Base-by-base conservation (phyloP, 2,797 vertebrate genomes). In the Cyclura pinguis region DNA sequence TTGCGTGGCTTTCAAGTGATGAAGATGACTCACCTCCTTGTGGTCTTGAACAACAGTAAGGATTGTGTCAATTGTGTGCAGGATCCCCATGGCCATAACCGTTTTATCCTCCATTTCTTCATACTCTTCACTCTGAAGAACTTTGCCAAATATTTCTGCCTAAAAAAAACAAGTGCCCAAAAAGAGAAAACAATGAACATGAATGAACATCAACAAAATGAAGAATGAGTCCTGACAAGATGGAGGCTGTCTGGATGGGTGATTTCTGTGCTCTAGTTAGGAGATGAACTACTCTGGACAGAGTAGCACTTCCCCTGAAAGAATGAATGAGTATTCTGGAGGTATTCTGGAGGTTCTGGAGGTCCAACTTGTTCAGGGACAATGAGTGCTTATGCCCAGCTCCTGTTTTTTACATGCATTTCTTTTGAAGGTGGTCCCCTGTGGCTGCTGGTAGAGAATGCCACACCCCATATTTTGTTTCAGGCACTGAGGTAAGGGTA, bases 81-180 rank as follows among this genome's bases (percentile, higher is more conserved):
- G 98, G 94, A 99, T 98, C 22, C 98, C 99, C 95, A 99, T 98
- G 12, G 99, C 99, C 98, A 99, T 99, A 87, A 99, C 98, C 0
- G 99, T 99, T 97, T 99, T 99, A 95, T 99, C 99, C 91, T 99
- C 99, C 1, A 98, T 98, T 96, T 99, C 99, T 91, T 99, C 99
- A 59, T 99, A 99, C 91, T 99, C 99, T 77, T 99, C 99, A 91
- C 98, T 99, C 94, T 99, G 98, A 89, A 99, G 98, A 80, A 99
- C 98, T 94, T 98, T 98, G 87, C 97, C 98, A 96, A 99, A 99
- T 97, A 99, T 99, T 97, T 99, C 99, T 12, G 99, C 98, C 99
- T 99, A 93, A 3, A 80, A 90, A 87, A 89, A 93, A 8, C 74
- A 90, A 47, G 73, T 24, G 13, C 42, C 42, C 42, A 47, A 47